phyloP scores from a whole-genome alignment of 2,797 vertebrate genomes.

The Sebastes vulpes region DNA sequence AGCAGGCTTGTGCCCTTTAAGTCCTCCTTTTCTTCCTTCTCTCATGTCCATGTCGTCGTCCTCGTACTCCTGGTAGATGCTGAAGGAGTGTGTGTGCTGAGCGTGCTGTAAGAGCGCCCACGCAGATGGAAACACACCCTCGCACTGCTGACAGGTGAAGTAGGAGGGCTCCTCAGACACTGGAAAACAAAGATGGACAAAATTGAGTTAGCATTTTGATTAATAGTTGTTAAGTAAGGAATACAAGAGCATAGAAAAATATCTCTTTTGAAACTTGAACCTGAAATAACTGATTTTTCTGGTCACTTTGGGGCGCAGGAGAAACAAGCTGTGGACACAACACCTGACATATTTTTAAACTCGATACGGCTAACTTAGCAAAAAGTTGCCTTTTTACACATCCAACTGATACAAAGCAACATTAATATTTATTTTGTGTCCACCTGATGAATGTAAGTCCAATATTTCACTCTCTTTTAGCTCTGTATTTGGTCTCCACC shows the following conservation, averaged over 20 bases:
- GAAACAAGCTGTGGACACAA: background rate
- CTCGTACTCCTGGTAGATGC: conserved; percentile 86
- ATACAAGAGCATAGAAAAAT: background rate
- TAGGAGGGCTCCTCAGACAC: conserved; percentile 77
- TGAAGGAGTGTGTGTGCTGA: conserved; percentile 88
- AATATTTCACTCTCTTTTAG: background rate
- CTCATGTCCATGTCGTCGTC: conserved; percentile 16
- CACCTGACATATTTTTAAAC: background rate
- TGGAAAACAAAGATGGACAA: conserved; percentile 50
- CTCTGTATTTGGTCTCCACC: background rate
- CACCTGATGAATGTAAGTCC: background rate
- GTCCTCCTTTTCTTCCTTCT: conserved; percentile 20
- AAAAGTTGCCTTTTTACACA: background rate
- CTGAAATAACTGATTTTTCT: background rate
- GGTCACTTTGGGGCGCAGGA: background rate
- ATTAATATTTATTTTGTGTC: background rate
- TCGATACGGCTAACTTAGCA: background rate
- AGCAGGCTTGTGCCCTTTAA: conserved; percentile 34
- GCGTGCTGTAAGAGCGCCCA: conserved; percentile 89
- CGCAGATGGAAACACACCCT: conserved; percentile 81
- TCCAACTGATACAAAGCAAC: background rate
- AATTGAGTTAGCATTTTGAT: background rate
- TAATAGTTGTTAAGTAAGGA: background rate
- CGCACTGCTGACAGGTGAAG: conserved; percentile 89
- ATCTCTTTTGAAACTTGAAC: background rate